Evolutionary conservation across 2,113 vertebrate species (phyloP).

Genomic region (Bungarus multicinctus): DNA sequence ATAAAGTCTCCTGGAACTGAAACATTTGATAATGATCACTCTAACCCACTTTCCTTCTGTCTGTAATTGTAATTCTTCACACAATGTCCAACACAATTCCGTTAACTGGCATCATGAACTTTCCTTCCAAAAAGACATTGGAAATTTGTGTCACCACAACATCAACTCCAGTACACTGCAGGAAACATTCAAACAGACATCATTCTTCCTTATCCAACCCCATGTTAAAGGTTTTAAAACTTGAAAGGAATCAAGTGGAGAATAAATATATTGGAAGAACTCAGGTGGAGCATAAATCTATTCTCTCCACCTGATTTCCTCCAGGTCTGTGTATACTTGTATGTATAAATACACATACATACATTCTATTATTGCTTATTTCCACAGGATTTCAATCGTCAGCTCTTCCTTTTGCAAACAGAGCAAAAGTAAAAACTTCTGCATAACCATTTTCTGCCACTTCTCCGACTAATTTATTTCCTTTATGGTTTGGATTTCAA

Average conservation of each 20-base stretch:
- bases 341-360: neutral
- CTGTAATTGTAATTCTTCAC: neutral
- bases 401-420: constrained; percentile 49
- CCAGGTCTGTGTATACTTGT: neutral
- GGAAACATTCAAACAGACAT: neutral
- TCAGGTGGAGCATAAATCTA: neutral
- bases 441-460: neutral
- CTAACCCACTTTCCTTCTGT: neutral
- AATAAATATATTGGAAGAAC: neutral
- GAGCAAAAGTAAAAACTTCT: constrained; percentile 46
- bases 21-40: neutral
- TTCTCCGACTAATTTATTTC: constrained; percentile 49
- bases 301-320: neutral
- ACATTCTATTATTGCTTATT: neutral
- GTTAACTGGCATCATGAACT: neutral
- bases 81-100: neutral
- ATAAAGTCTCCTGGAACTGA: neutral
- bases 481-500: constrained; percentile 53
- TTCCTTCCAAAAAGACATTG: neutral
- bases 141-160: neutral
- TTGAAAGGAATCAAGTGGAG: neutral
- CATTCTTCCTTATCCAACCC: neutral
- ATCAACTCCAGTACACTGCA: neutral
- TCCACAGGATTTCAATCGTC: neutral
- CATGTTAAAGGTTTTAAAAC: neutral